A percentile compares a stretch with the other conserved stretches of the same genome.
These are phyloP conservation scores for Siderastrea siderea DNA, from an alignment of 92 coral and sea anemone species.

Conservation along the genomic window DNA sequence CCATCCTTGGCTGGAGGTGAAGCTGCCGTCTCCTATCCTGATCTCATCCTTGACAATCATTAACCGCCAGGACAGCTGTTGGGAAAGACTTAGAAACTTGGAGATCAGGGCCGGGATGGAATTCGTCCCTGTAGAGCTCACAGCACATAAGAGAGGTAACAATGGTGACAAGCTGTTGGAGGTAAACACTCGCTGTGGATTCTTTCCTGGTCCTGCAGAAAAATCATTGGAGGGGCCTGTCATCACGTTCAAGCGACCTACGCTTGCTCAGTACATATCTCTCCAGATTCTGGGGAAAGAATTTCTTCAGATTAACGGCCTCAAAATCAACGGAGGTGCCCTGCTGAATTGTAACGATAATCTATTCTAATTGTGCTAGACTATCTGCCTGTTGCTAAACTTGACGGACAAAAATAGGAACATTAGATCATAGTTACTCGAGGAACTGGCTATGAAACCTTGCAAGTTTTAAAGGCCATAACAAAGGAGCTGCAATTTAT, in stretches of 20 bases:
- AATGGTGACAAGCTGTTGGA: conserved; percentile 7
- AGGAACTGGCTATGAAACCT: no score
- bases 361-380: no score
- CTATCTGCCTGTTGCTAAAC: no score
- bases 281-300: conserved; percentile 20
- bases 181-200: conserved; percentile 3
- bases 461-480: no score
- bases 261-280: conserved; percentile 18
- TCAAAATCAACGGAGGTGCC: conserved; percentile 57
- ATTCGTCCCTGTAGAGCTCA: conserved; percentile 35
- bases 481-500: no score
- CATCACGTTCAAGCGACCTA: conserved; percentile 3
- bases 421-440: no score
- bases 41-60: background rate
- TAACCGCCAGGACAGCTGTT: background rate
- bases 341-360: background rate
- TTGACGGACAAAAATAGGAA: no score
- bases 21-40: conserved; percentile 18
- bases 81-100: conserved; percentile 35
- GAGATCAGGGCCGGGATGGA: conserved; percentile 54
- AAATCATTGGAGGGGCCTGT: background rate
- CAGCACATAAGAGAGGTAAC: conserved; percentile 1
- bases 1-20: conserved; percentile 34
- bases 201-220: conserved; percentile 1
- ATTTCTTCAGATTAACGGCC: conserved; percentile 31